Evolutionary conservation across 30 jellyfish, hydroid and myxozoan species (phyloP).

Genomic region (Nemopilema nomurai): DNA sequence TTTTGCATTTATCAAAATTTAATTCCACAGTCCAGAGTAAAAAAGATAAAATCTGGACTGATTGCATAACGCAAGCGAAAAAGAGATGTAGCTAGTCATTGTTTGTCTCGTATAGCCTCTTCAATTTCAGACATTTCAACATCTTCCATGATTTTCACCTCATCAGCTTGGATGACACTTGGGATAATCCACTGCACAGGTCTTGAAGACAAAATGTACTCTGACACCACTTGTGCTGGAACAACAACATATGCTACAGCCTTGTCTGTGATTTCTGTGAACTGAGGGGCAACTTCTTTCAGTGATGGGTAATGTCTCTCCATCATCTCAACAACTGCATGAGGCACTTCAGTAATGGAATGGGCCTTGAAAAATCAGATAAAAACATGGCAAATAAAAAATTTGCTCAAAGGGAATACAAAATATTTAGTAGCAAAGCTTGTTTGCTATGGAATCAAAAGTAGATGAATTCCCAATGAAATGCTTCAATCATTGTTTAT

Average conservation of each 20-base stretch:
- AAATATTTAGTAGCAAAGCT: neutral
- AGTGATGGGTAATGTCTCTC: constrained; percentile 78
- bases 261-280: constrained; percentile 73
- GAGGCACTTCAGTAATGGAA: constrained; percentile 91
- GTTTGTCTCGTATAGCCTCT: constrained; percentile 17
- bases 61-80: constrained; percentile 1
- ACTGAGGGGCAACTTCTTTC: constrained; percentile 53
- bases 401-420: neutral
- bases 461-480: no score
- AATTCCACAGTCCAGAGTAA: neutral
- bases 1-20: neutral
- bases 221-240: constrained; percentile 98
- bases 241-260: constrained; percentile 98
- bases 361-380: constrained; percentile 75
- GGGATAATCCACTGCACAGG: constrained; percentile 97
- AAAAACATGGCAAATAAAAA: no score
- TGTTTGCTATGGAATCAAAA: no score
- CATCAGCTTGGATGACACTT: constrained; percentile 67
- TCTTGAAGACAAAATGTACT: constrained; percentile 77
- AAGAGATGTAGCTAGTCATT: neutral
- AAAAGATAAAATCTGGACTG: neutral
- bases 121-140: constrained; percentile 60
- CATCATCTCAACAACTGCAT: constrained; percentile 95
- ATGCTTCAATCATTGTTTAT: no score
- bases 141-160: constrained; percentile 80